Evolutionary conservation across 2,888 invertebrate species (phyloP).

Genomic region (Erpobdella octoculata): DNA sequence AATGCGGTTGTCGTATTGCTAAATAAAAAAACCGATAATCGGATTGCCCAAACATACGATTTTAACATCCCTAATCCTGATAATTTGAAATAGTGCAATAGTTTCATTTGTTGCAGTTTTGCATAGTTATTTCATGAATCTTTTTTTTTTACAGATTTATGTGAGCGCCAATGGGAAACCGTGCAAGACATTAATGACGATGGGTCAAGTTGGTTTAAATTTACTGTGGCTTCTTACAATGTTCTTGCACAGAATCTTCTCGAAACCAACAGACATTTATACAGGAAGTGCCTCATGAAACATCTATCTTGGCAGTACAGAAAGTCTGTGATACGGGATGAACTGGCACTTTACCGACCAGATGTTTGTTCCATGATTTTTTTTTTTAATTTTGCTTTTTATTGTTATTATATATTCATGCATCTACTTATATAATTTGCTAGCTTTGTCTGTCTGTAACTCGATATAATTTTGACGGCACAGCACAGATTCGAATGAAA

Average conservation of each 20-base stretch:
- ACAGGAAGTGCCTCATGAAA: slow-evolving; percentile 58
- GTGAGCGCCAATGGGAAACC: slow-evolving; percentile 24
- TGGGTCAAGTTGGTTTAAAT: slow-evolving; percentile 44
- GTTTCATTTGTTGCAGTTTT: neutral
- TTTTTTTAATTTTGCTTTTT: too few relatives aligned
- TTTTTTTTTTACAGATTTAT: neutral
- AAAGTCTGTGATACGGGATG: slow-evolving; percentile 57
- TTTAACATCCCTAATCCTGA: neutral
- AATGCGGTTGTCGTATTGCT: too few relatives aligned
- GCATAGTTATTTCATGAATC: neutral
- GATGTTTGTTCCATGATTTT: too few relatives aligned
- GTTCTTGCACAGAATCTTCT: slow-evolving; percentile 76
- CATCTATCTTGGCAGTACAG: slow-evolving; percentile 67
- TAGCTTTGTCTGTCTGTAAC: too few relatives aligned
- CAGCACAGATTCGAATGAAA: too few relatives aligned
- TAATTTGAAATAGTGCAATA: neutral
- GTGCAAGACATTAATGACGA: slow-evolving; percentile 3
- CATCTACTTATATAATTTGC: too few relatives aligned
- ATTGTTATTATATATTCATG: too few relatives aligned
- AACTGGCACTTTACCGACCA: slow-evolving; percentile 58
- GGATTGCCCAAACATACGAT: too few relatives aligned
- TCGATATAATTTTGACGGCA: too few relatives aligned
- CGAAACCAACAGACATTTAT: slow-evolving; percentile 66
- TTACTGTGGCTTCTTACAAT: slow-evolving; percentile 76
- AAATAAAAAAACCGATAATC: too few relatives aligned